Evolutionary conservation across 2,888 invertebrate species (phyloP).

Genomic region (Heteromyza rotundicornis): DNA sequence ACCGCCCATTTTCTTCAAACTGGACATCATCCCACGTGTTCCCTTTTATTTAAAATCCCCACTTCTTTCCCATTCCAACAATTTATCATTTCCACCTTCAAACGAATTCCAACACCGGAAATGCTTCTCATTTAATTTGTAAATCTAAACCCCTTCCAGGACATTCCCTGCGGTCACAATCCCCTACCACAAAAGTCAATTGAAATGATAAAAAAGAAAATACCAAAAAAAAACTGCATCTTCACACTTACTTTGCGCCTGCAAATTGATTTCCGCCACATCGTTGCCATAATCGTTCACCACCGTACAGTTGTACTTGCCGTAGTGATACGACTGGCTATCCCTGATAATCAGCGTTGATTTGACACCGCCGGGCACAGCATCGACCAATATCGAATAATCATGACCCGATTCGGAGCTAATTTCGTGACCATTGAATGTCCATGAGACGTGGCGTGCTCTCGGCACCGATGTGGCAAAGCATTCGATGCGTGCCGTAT

Average conservation of each 20-base stretch:
- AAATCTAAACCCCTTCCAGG: too few species aligned
- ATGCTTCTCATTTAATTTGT: too few species aligned
- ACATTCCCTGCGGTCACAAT: too few species aligned
- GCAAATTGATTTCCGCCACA: slow-evolving; percentile 80
- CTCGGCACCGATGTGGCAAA: slow-evolving; percentile 87
- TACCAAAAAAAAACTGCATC: neutral
- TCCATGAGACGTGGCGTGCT: slow-evolving; percentile 87
- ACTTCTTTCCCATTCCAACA: too few species aligned
- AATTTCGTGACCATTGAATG: slow-evolving; percentile 82
- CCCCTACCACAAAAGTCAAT: too few species aligned
- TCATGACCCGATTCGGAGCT: slow-evolving; percentile 75
- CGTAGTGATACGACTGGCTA: slow-evolving; percentile 86
- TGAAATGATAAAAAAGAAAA: too few species aligned
- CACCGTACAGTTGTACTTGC: slow-evolving; percentile 92
- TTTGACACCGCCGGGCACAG: slow-evolving; percentile 79
- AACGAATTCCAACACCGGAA: too few species aligned
- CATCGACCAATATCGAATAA: slow-evolving; percentile 77
- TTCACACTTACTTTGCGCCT: slow-evolving; percentile 81
- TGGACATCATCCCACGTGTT: too few species aligned
- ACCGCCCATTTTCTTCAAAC: neutral
- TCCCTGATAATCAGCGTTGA: slow-evolving; percentile 89
- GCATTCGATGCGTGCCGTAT: slow-evolving; percentile 85
- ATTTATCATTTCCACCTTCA: too few species aligned
- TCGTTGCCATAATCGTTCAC: slow-evolving; percentile 90
- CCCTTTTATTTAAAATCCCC: too few species aligned